phyloP scores from a whole-genome alignment of 1,140 invertebrate genomes.

The Drosophila grimshawi region DNA sequence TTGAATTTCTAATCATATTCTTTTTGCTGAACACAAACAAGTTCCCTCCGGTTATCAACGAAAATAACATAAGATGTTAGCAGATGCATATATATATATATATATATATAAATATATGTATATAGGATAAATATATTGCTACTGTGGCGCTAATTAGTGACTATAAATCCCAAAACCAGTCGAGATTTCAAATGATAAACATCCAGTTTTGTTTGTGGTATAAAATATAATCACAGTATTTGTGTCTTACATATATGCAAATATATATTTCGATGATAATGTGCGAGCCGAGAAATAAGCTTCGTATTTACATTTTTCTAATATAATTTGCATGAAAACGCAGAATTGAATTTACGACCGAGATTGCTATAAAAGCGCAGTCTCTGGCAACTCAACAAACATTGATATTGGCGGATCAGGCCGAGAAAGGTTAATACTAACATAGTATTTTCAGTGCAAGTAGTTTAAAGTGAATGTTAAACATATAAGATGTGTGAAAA shows the following conservation, averaged over 20 bases:
- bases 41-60: not conserved
- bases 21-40: slow-evolving; percentile 17
- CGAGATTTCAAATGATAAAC: slow-evolving; percentile 33
- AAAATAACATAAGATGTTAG: slow-evolving; percentile 11
- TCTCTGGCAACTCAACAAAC: not conserved
- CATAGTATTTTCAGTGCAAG: too few relatives aligned
- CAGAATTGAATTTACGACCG: slow-evolving; percentile 14
- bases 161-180: slow-evolving; percentile 56
- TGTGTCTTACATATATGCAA: slow-evolving; percentile 46
- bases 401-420: slow-evolving; percentile 30
- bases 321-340: slow-evolving; percentile 56
- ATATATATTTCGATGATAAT: slow-evolving; percentile 9
- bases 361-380: slow-evolving; percentile 47
- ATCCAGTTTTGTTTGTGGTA: slow-evolving; percentile 28
- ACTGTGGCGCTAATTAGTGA: slow-evolving; percentile 42
- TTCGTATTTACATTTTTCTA: slow-evolving; percentile 43
- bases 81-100: slow-evolving; percentile 20
- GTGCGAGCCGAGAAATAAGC: slow-evolving; percentile 10
- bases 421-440: slow-evolving; percentile 30
- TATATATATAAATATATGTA: slow-evolving; percentile 34
- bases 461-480: too few relatives aligned
- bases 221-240: slow-evolving; percentile 23
- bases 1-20: slow-evolving; percentile 5
- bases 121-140: not conserved
- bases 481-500: too few relatives aligned